Evolutionary conservation across 2,888 invertebrate genomes (phyloP).

Genomic region (Chrysolina americana): DNA sequence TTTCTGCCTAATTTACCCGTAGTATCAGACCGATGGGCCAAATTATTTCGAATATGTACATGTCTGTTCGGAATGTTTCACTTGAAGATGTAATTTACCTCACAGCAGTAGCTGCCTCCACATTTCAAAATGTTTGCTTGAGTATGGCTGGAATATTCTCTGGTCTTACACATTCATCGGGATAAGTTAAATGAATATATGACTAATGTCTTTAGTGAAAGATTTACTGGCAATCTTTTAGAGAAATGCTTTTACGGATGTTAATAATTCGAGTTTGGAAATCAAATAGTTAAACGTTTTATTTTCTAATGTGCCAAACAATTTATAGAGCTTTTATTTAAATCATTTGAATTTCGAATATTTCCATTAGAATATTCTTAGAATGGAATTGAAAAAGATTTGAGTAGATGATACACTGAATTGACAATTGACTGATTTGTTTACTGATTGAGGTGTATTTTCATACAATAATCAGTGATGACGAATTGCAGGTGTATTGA

Average conservation of each 20-base stretch:
- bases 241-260: slow-evolving; percentile 8
- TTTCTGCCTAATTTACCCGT: not conserved
- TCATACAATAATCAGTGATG: too few species aligned
- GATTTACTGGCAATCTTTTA: not conserved
- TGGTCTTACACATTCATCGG: slow-evolving; percentile 2
- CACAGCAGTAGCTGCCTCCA: slow-evolving; percentile 23
- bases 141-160: slow-evolving; percentile 5
- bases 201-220: slow-evolving; percentile 9
- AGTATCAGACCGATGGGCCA: not conserved
- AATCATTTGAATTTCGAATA: too few species aligned
- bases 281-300: too few species aligned
- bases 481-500: too few species aligned
- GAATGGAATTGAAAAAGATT: too few species aligned
- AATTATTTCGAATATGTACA: slow-evolving; percentile 6
- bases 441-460: too few species aligned
- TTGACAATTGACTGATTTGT: too few species aligned
- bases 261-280: not conserved
- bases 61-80: not conserved
- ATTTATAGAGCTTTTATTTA: too few species aligned
- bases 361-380: not conserved
- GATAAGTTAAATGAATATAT: not conserved
- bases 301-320: too few species aligned
- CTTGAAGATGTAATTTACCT: slow-evolving; percentile 19
- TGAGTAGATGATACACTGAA: too few species aligned
- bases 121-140: slow-evolving; percentile 14